A percentile compares a stretch with the other conserved stretches of the same genome.
Evolutionary conservation across 92 coral and sea anemone genomes (phyloP).

Genomic region (Epizoanthus illoricatus): DNA sequence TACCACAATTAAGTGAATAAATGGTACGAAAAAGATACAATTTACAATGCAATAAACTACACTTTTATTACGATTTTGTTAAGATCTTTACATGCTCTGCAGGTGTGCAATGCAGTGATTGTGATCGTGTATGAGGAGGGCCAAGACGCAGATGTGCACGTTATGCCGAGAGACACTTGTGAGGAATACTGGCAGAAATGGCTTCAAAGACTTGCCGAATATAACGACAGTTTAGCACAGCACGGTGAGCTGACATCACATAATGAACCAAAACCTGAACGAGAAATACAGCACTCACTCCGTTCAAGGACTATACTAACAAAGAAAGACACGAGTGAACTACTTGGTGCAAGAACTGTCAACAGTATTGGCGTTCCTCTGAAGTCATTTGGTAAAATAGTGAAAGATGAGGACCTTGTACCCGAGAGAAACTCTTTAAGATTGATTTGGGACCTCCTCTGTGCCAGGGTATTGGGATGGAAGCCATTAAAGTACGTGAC

Average conservation of each 20-base stretch:
- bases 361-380: constrained; percentile 56
- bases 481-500: background rate
- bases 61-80: no score
- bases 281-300: background rate
- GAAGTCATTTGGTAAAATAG: constrained; percentile 48
- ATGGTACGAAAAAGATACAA: no score
- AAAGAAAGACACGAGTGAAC: constrained; percentile 5
- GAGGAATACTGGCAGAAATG: constrained; percentile 83
- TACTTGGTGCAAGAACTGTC: constrained; percentile 34
- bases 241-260: background rate
- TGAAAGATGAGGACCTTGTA: constrained; percentile 70
- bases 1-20: no score
- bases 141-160: constrained; percentile 77
- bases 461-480: constrained; percentile 2
- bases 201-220: constrained; percentile 75
- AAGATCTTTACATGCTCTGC: background rate
- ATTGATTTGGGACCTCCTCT: background rate
- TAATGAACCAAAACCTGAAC: background rate
- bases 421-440: constrained; percentile 26
- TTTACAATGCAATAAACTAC: no score
- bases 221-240: constrained; percentile 48
- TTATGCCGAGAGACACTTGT: constrained; percentile 67
- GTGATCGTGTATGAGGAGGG: constrained; percentile 92
- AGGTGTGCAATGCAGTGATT: constrained; percentile 76
- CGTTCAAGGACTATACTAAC: background rate